Conservation (phyloP, 2,113 vertebrate species). For the Poeciliopsis occidentalis region DNA sequence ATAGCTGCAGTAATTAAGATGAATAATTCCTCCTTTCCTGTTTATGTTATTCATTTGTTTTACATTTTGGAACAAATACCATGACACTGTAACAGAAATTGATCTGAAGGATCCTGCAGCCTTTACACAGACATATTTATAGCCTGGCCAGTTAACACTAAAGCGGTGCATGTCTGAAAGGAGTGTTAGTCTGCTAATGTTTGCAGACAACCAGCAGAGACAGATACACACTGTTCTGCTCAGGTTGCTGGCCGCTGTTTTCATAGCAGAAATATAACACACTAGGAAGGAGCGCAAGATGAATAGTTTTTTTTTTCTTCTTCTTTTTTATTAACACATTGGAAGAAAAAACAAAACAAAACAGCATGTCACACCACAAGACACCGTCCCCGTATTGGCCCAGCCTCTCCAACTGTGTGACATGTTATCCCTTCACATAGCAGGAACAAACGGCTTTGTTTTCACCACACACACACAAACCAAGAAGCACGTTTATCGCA, state of each 20-base stretch:
- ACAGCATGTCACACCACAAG: background rate
- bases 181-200: background rate
- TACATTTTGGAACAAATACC: background rate
- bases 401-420: slow-evolving; percentile 14
- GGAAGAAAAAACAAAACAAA: background rate
- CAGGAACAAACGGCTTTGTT: slow-evolving; percentile 37
- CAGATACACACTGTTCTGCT: no score
- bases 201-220: background rate
- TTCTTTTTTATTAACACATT: background rate
- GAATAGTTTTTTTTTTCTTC: background rate
- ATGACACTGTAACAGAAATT: background rate
- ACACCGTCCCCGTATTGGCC: background rate
- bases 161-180: background rate
- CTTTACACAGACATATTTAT: no score
- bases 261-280: background rate
- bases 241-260: background rate
- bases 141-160: background rate
- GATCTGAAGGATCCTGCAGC: no score
- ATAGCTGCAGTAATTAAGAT: no score
- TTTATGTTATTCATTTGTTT: background rate
- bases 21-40: background rate
- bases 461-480: slow-evolving; percentile 20
- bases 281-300: background rate
- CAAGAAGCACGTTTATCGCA: slow-evolving; percentile 39
- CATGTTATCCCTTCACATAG: slow-evolving; percentile 28